Conservation (phyloP, 2,888 invertebrate genomes). For the Hanleya hanleyi region DNA sequence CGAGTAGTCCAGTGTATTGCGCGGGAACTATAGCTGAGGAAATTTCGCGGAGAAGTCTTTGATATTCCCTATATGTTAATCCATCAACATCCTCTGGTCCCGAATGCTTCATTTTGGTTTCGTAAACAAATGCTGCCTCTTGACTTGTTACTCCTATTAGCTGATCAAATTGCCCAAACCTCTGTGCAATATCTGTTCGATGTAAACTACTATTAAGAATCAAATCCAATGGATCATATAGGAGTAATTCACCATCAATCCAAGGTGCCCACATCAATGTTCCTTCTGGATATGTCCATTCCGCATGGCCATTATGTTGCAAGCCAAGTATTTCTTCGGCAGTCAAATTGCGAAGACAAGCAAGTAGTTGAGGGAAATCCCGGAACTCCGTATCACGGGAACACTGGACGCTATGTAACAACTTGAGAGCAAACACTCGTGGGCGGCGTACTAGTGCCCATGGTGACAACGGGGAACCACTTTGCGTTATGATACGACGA, state of each 20-base stretch:
- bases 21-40: neutral
- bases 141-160: neutral
- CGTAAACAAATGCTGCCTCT: conserved; percentile 2
- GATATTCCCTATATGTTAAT: neutral
- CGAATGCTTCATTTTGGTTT: neutral
- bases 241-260: neutral
- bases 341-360: neutral
- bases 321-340: neutral
- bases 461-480: conserved; percentile 31
- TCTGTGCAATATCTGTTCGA: neutral
- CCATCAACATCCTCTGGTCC: too few species aligned
- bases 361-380: neutral
- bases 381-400: neutral
- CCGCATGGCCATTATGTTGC: neutral
- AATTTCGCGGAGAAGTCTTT: neutral
- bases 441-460: neutral
- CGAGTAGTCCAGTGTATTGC: neutral
- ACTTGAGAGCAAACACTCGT: neutral
- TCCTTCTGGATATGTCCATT: neutral
- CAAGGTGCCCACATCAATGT: neutral
- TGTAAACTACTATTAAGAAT: neutral
- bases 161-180: neutral
- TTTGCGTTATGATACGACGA: conserved; percentile 47
- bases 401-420: neutral
- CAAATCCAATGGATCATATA: neutral